Conservation (phyloP, 2,797 vertebrate genomes). For the Catostomus latipinnis region DNA sequence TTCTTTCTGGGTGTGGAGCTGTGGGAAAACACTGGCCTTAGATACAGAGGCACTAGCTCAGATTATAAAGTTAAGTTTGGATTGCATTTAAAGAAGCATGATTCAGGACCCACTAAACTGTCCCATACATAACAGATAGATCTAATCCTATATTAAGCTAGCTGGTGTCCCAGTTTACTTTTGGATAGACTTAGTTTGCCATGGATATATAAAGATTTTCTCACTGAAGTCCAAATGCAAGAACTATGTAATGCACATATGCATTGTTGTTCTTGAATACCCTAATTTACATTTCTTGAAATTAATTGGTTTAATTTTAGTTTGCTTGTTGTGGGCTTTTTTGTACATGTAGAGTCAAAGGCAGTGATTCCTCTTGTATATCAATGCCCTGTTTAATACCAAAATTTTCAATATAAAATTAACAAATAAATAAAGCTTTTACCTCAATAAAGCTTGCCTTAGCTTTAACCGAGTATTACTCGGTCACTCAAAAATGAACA, state of each 20-base stretch:
- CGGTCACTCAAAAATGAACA: too few species aligned
- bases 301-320: too few species aligned
- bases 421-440: too few species aligned
- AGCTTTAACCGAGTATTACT: too few species aligned
- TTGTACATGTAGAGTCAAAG: too few species aligned
- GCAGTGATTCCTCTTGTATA: too few species aligned
- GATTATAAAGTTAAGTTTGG: slow-evolving; percentile 49
- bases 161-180: slow-evolving; percentile 16
- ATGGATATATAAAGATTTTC: slow-evolving; percentile 41
- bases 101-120: slow-evolving; percentile 51
- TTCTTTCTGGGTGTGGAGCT: slow-evolving; percentile 62
- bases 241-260: background rate
- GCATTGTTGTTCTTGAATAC: background rate
- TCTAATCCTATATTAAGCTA: slow-evolving; percentile 51
- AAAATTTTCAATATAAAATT: too few species aligned
- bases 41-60: slow-evolving; percentile 48
- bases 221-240: background rate
- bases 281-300: background rate
- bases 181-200: slow-evolving; percentile 5
- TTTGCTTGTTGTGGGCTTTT: too few species aligned
- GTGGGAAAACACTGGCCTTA: slow-evolving; percentile 59
- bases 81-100: slow-evolving; percentile 53
- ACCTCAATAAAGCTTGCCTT: too few species aligned
- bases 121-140: slow-evolving; percentile 51
- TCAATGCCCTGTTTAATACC: too few species aligned